phyloP scores from a whole-genome alignment of 2,888 invertebrate species.

The Meandrusa payeni region DNA sequence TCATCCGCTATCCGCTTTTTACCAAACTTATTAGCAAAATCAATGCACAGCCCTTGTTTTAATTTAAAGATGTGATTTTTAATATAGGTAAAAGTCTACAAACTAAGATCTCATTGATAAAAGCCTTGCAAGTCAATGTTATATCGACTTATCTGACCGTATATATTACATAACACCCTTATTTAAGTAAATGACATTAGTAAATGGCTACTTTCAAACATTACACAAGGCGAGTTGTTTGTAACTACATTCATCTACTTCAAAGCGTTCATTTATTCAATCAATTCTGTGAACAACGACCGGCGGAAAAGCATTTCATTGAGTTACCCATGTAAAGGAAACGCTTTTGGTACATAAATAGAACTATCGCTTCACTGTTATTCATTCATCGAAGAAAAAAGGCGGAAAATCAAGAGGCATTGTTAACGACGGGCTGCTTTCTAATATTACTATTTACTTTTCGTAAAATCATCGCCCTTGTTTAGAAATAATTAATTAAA shows the following conservation, averaged over 20 bases:
- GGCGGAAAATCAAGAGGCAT: constrained; percentile 59
- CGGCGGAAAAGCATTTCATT: constrained; percentile 17
- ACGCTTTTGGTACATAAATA: constrained; percentile 39
- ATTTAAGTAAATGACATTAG: no score
- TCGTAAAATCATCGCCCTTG: constrained; percentile 76
- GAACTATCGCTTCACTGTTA: constrained; percentile 38
- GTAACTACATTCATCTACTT: background rate
- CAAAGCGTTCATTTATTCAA: constrained; percentile 6
- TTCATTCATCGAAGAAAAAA: constrained; percentile 42
- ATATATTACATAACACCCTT: no score
- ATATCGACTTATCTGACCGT: no score
- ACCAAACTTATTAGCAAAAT: no score
- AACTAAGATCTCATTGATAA: no score
- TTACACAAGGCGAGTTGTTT: no score
- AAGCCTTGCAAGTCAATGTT: no score
- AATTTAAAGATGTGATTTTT: no score
- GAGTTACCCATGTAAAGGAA: constrained; percentile 24
- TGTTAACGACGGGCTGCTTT: constrained; percentile 65
- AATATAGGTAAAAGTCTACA: no score
- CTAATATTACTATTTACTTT: constrained; percentile 72
- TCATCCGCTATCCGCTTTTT: no score
- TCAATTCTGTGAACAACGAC: constrained; percentile 1
- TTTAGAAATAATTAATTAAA: constrained; percentile 78
- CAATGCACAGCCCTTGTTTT: no score
- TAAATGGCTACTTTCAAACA: no score